Conservation (phyloP, 2,888 invertebrate species). For the Lithosia quadra region DNA sequence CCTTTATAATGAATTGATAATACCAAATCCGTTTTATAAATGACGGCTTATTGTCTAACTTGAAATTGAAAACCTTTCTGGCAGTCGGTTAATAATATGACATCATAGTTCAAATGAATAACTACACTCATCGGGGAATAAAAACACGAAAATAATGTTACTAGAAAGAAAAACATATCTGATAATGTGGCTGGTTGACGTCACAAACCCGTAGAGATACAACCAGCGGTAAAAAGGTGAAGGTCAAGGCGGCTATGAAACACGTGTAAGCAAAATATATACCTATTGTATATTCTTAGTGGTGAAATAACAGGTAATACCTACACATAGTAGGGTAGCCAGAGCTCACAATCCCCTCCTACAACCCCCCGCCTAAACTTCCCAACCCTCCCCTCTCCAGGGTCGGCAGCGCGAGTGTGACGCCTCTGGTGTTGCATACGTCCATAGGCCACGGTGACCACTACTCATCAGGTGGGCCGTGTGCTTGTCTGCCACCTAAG, state of each 20-base stretch:
- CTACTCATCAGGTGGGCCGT: too few species aligned
- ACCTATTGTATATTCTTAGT: neutral
- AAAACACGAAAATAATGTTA: neutral
- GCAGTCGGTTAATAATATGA: neutral
- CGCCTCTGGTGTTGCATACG: too few species aligned
- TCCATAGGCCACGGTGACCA: too few species aligned
- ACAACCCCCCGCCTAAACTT: too few species aligned
- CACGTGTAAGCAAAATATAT: conserved; percentile 9
- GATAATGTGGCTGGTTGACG: neutral
- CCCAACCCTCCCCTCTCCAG: too few species aligned
- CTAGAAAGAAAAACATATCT: neutral
- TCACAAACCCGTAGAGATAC: conserved; percentile 1
- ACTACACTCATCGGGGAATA: neutral
- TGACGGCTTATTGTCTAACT: neutral
- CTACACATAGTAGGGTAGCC: too few species aligned
- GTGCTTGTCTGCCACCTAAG: too few species aligned
- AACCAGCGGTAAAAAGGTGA: conserved; percentile 15
- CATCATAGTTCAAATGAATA: neutral
- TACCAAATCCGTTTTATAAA: neutral
- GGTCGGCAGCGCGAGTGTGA: too few species aligned
- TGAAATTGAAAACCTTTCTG: neutral
- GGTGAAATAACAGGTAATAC: neutral
- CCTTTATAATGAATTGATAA: neutral
- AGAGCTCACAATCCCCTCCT: too few species aligned
- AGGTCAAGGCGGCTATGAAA: conserved; percentile 15